Evolutionary conservation across 2,888 invertebrate genomes (phyloP), one percentile per base, ranked within the genome.

Genomic region (Tillus elongatus): DNA sequence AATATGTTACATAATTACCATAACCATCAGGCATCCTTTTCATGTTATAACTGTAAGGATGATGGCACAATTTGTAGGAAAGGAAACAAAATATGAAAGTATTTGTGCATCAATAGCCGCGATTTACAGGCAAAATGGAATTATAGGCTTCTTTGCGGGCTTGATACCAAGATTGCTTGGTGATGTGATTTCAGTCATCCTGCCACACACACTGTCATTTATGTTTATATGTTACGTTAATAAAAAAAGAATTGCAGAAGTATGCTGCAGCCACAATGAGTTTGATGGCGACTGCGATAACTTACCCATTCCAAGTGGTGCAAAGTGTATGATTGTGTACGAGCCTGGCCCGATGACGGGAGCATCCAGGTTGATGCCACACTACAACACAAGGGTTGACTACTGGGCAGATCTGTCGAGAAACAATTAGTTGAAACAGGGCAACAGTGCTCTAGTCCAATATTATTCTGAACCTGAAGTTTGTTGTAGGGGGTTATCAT

Each of bases 41-140:
- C 87, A 91, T 61, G 93, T 96, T 29, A 82, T 95, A 46, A 83
- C 89, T 38, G 68, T 93, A 37, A 75, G 95, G 52, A 87, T 87
- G 75, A 92, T 96, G 83, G 92, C 92, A 9, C 90, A 95, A 57
- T 91, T 93, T 69, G 79, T 96, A 45, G 95, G 95, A 3, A 78
- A 84, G 53, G 95, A 96, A 69, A 77, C 77, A 36, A 74, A 81
- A 55, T 95, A 92, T 61, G 64, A 56, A 75, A 79, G 83, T 13
- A 61, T 92, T 41, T 68, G 86, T 48, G 74, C 79, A 45, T 84
- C 91, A 0, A 68, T 93, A 44, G 66, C 68, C 34, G 82, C 88
- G 55, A 84, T 96, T 45, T 93, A 88, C 62, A 73, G 68, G 52
- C 84, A 87, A 55, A 88, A 92, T 57, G 96, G 96, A 24, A 69